Conservation (phyloP, 2,888 invertebrate species). For the Stegana nigrithorax region DNA sequence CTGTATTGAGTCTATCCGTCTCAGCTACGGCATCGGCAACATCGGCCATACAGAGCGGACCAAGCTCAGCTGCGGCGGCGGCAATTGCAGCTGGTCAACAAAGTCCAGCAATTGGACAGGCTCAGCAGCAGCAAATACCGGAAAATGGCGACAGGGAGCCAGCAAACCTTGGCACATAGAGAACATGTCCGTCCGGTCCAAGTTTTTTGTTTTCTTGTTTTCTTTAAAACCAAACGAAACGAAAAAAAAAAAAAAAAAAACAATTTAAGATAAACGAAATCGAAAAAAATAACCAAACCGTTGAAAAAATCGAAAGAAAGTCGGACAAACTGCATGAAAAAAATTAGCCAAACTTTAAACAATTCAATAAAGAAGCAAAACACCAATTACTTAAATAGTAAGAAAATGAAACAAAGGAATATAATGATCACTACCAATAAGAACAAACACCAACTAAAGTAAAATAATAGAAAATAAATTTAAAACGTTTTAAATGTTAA, state of each 20-base stretch:
- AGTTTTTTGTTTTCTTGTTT: slow-evolving; percentile 69
- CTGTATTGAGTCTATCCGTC: slow-evolving; percentile 58
- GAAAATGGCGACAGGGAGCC: slow-evolving; percentile 72
- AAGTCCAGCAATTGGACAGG: slow-evolving; percentile 23
- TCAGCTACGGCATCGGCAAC: slow-evolving; percentile 44
- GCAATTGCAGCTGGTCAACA: too few species aligned
- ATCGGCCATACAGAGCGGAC: slow-evolving; percentile 41
- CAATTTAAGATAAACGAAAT: slow-evolving; percentile 14
- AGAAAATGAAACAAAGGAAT: neutral
- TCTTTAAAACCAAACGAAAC: slow-evolving; percentile 49
- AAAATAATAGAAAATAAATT: neutral
- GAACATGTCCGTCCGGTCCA: slow-evolving; percentile 68
- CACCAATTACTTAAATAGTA: slow-evolving; percentile 21
- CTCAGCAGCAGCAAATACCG: slow-evolving; percentile 62
- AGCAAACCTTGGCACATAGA: slow-evolving; percentile 56
- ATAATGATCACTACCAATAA: neutral
- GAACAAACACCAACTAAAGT: neutral
- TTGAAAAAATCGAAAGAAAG: too few species aligned
- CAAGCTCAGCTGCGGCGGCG: slow-evolving; percentile 19
- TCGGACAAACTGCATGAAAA: slow-evolving; percentile 6
- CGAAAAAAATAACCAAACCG: slow-evolving; percentile 7
- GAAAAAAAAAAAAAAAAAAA: slow-evolving; percentile 28
- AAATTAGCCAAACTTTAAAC: slow-evolving; percentile 10
- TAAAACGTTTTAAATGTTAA: too few species aligned
- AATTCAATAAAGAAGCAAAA: neutral